A percentile compares a stretch with the other conserved stretches of the same genome.
These are phyloP conservation scores for Phrixothrix hirtus DNA, from an alignment of 2,888 invertebrate species.

Conservation along the genomic window DNA sequence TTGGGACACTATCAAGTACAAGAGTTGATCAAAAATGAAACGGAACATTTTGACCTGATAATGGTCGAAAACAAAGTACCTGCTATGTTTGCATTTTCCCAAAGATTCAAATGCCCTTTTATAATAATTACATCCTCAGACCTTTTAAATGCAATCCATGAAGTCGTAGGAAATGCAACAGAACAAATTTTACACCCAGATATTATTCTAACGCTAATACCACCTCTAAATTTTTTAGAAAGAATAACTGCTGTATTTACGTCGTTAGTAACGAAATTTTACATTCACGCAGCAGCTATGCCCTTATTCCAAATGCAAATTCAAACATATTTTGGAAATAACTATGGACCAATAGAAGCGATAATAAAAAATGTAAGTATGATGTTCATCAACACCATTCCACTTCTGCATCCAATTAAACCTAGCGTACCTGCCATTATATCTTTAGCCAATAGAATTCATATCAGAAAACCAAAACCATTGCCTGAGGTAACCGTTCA, in stretches of 20 bases:
- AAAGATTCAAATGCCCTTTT: slow-evolving; percentile 47
- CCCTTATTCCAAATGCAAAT: no score
- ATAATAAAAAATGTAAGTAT: no score
- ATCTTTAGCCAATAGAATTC: no score
- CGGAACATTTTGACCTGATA: slow-evolving; percentile 46
- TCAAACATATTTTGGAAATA: no score
- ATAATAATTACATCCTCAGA: slow-evolving; percentile 48
- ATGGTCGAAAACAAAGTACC: slow-evolving; percentile 46
- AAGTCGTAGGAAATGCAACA: slow-evolving; percentile 45
- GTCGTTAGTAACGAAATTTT: background rate
- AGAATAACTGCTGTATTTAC: slow-evolving; percentile 31
- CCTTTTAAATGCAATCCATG: slow-evolving; percentile 39
- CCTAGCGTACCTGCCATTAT: no score
- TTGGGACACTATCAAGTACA: slow-evolving; percentile 41
- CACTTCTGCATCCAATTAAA: no score
- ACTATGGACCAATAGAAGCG: no score
- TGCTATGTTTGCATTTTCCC: slow-evolving; percentile 42
- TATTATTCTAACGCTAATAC: slow-evolving; percentile 37
- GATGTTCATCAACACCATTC: no score
- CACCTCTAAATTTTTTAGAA: slow-evolving; percentile 41
- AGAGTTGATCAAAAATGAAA: slow-evolving; percentile 43
- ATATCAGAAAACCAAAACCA: no score
- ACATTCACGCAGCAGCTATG: no score
- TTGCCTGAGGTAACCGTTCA: no score
- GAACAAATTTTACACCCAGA: slow-evolving; percentile 49